Percentiles rank a stretch among this genome's conserved stretches.
Evolutionary conservation across 2,888 invertebrate species (phyloP).

Genomic region (Nemotelus pantherinus): DNA sequence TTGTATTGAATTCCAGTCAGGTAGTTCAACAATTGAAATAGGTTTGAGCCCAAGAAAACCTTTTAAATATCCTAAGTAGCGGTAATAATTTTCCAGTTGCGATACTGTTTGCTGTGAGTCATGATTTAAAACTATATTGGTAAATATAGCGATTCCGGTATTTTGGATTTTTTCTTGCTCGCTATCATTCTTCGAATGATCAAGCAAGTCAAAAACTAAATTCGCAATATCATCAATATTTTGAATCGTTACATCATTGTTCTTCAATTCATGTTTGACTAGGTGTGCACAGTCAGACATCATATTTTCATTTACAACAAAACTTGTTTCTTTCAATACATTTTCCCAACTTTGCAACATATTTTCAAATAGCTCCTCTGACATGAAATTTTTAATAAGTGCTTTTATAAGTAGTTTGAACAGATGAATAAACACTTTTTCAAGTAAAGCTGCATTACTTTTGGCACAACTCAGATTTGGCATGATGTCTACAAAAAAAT

Average conservation of each 20-base stretch:
- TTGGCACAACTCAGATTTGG: slow-evolving; percentile 66
- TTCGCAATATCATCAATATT: slow-evolving; percentile 57
- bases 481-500: slow-evolving; percentile 67
- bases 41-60: not conserved
- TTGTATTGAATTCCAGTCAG: not conserved
- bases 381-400: slow-evolving; percentile 58
- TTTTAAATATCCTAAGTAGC: slow-evolving; percentile 23
- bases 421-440: slow-evolving; percentile 65
- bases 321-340: slow-evolving; percentile 63
- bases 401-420: slow-evolving; percentile 65
- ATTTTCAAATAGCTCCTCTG: slow-evolving; percentile 68
- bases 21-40: not conserved
- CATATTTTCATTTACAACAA: slow-evolving; percentile 56
- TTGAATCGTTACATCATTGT: slow-evolving; percentile 47
- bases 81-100: slow-evolving; percentile 23
- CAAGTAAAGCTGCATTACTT: slow-evolving; percentile 61
- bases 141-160: not conserved
- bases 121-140: not conserved
- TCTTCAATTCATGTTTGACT: slow-evolving; percentile 53
- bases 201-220: slow-evolving; percentile 58
- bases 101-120: not conserved
- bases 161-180: not conserved
- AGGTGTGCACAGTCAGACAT: slow-evolving; percentile 56
- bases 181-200: slow-evolving; percentile 55
- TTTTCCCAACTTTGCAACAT: slow-evolving; percentile 70